Evolutionary conservation across 2,888 invertebrate species (phyloP).

Genomic region (Brachypalpus laphriformis): DNA sequence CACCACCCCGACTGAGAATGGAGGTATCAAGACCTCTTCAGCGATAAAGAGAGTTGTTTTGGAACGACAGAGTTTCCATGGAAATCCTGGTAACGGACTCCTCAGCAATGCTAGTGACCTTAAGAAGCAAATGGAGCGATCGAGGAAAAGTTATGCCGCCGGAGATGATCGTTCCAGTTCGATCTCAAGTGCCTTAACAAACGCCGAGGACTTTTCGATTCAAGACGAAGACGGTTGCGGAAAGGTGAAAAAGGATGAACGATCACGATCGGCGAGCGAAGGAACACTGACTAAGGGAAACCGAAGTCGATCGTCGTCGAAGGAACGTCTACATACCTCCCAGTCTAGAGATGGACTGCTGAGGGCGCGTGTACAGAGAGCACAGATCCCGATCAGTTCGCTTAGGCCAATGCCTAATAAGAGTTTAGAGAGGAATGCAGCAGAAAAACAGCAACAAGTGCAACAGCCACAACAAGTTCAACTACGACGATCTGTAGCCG

Average conservation of each 20-base stretch:
- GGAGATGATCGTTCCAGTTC: slow-evolving; percentile 78
- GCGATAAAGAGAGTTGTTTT: slow-evolving; percentile 80
- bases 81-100: slow-evolving; percentile 75
- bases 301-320: slow-evolving; percentile 73
- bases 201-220: slow-evolving; percentile 76
- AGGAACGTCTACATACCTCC: slow-evolving; percentile 75
- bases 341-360: slow-evolving; percentile 59
- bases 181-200: slow-evolving; percentile 79
- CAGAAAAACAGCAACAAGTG: slow-evolving; percentile 41
- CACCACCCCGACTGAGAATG: slow-evolving; percentile 74
- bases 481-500: slow-evolving; percentile 76
- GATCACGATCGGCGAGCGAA: slow-evolving; percentile 52
- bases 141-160: slow-evolving; percentile 77
- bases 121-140: slow-evolving; percentile 76
- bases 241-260: slow-evolving; percentile 49
- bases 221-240: slow-evolving; percentile 8
- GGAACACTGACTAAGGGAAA: slow-evolving; percentile 55
- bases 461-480: slow-evolving; percentile 56
- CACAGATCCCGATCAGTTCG: slow-evolving; percentile 74
- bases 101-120: slow-evolving; percentile 75
- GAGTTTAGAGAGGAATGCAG: slow-evolving; percentile 54
- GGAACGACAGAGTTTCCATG: slow-evolving; percentile 79
- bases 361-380: slow-evolving; percentile 75
- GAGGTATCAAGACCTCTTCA: slow-evolving; percentile 65
- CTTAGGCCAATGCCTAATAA: slow-evolving; percentile 70